Percentiles rank a stretch among this genome's conserved stretches.
Conservation (phyloP, 2,888 invertebrate species). For the Hyles lineata region DNA sequence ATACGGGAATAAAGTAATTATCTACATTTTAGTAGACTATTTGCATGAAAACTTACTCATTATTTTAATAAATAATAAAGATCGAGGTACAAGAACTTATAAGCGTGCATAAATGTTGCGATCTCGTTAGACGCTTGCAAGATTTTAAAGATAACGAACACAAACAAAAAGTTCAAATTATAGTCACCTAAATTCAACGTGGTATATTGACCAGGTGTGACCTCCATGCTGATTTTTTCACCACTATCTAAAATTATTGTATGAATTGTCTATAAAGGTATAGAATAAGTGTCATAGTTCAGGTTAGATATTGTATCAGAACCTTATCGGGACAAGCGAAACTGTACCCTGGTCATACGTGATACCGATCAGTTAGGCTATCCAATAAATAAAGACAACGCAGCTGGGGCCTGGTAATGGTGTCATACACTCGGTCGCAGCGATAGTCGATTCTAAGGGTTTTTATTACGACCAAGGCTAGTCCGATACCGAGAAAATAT, state of each 20-base stretch:
- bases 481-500: neutral
- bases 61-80: too few species aligned
- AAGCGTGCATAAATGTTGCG: neutral
- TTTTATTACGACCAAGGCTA: slow-evolving; percentile 4
- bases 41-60: too few species aligned
- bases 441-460: slow-evolving; percentile 3
- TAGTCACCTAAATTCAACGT: slow-evolving; percentile 12
- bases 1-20: too few species aligned
- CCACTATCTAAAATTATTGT: neutral
- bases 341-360: slow-evolving; percentile 4
- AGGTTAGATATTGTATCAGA: neutral
- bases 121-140: neutral
- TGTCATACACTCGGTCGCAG: neutral
- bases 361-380: slow-evolving; percentile 12
- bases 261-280: neutral
- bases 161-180: slow-evolving; percentile 4
- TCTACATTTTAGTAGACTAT: too few species aligned
- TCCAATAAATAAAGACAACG: neutral
- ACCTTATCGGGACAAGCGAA: neutral
- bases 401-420: neutral
- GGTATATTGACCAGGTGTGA: slow-evolving; percentile 6
- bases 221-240: neutral
- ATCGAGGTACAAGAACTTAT: neutral
- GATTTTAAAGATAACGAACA: neutral
- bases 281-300: slow-evolving; percentile 11